phyloP scores from a whole-genome alignment of 2,113 vertebrate species.

The Leucopternis melanops region DNA sequence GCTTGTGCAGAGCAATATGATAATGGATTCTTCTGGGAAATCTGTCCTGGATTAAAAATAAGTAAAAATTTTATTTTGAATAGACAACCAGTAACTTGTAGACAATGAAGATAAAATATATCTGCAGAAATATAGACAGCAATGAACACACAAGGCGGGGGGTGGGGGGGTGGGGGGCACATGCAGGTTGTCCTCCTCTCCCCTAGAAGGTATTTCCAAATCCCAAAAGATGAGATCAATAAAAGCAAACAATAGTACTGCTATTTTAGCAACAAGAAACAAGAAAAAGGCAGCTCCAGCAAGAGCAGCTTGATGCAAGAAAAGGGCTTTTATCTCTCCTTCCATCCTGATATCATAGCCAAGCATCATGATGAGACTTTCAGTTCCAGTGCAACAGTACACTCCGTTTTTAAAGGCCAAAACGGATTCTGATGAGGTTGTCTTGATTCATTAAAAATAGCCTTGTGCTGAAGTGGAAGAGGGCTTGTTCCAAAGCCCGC shows the following conservation, averaged over 20 bases:
- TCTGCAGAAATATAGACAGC: background rate
- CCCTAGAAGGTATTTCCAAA: background rate
- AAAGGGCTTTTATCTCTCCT: conserved; percentile 42
- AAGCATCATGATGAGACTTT: conserved; percentile 20
- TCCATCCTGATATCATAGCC: conserved; percentile 30
- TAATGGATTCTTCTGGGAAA: background rate
- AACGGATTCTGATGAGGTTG: background rate
- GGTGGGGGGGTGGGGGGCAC: fast-evolving
- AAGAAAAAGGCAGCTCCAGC: conserved; percentile 6
- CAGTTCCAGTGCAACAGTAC: conserved; percentile 26
- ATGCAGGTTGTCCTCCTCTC: background rate
- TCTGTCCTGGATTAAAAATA: background rate
- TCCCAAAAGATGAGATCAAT: background rate
- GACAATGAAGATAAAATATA: background rate
- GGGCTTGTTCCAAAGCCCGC: background rate
- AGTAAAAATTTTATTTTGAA: background rate
- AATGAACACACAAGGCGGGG: background rate
- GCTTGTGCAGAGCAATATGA: background rate
- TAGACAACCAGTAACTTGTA: background rate
- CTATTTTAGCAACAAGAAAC: background rate
- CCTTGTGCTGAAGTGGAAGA: conserved; percentile 30
- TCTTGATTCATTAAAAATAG: conserved; percentile 32
- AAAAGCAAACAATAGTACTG: background rate
- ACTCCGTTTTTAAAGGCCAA: background rate
- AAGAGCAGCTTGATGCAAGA: conserved; percentile 24